Base-by-base conservation (phyloP, 1,140 invertebrate genomes). In the Ceratina calcarata region DNA sequence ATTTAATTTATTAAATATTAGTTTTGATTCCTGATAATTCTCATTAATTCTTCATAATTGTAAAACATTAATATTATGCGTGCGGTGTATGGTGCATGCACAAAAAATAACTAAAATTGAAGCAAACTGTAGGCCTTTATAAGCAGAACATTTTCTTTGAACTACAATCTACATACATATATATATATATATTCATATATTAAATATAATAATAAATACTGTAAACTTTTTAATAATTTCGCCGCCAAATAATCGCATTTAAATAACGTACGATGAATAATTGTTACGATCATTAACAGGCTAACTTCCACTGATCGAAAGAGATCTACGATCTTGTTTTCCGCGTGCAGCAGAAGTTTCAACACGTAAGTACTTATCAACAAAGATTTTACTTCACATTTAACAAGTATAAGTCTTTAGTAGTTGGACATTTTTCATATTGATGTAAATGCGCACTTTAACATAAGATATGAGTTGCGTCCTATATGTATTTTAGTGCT, bases 171-270 rank as follows among this genome's bases (percentile, higher is more conserved):
- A 90, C 87, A 85, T 89, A 91, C 88, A 90, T 89, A 87, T 78
- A 89, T 85, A 83, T 87, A 13, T 18, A 62, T 75, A 71, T 83
- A 82, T 83, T 78, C 79, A 85, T 86, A 86, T 85, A 85, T 86
- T 83, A 83, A 84, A 89, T 88, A 88, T 84, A 84, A 91, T 87
- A 88, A 90, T 91, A 90, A 91, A 90, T 90, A 90, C 88, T 83
- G 76, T 90, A 78, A 91, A 91, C 87, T 91, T 84, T 90, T 83
- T 89, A 88, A 87, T 91, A 90, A 89, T 86, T 66, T 78, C 81
- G 83, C 81, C 85, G 75, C 85, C 76, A 89, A 78, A 71, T 86
- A 82, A 90, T 84, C 80, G 86, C 82, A 89, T 87, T 87, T 45
- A 45, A 83, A 84, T 87, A 90, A 91, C 87, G 75, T 83, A 87